Conservation (phyloP, 2,113 vertebrate species). For the Siphamia tubifer region DNA sequence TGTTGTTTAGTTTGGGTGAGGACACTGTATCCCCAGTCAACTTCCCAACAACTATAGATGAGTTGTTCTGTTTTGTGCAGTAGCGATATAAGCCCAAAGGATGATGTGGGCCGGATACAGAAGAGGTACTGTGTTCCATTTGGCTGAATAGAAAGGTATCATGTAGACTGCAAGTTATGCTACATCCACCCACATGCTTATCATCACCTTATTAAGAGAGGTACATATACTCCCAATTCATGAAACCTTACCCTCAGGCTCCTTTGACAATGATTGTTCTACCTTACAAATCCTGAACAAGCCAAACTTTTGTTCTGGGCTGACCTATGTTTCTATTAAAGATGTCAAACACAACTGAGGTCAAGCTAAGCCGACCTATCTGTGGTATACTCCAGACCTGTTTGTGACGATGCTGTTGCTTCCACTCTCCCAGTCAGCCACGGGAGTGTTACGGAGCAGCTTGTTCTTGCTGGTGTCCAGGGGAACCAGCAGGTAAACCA, state of each 20-base stretch:
- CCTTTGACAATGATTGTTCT: slow-evolving; percentile 41
- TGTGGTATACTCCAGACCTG: too few relatives aligned
- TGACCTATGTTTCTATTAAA: background rate
- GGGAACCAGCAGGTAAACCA: slow-evolving; percentile 96
- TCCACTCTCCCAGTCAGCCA: slow-evolving; percentile 95
- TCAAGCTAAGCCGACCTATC: too few relatives aligned
- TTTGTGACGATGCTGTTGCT: slow-evolving; percentile 98
- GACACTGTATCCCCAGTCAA: slow-evolving; percentile 12
- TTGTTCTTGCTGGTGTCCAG: slow-evolving; percentile 96
- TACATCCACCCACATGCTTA: slow-evolving; percentile 56
- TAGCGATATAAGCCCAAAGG: slow-evolving; percentile 28
- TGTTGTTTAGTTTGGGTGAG: slow-evolving; percentile 47
- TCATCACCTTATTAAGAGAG: slow-evolving; percentile 50
- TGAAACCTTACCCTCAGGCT: slow-evolving; percentile 29
- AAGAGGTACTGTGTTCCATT: slow-evolving; percentile 28
- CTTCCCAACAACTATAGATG: slow-evolving; percentile 28
- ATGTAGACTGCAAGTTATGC: slow-evolving; percentile 33
- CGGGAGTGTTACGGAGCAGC: slow-evolving; percentile 84
- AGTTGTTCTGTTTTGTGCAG: slow-evolving; percentile 27
- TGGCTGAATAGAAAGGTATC: slow-evolving; percentile 54
- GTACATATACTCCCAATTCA: slow-evolving; percentile 42
- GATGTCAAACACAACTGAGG: background rate
- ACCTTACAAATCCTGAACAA: slow-evolving; percentile 24
- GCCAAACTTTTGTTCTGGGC: background rate
- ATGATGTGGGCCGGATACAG: slow-evolving; percentile 53